Base-by-base conservation (phyloP, 1,140 invertebrate genomes). In the Musca vetustissima region DNA sequence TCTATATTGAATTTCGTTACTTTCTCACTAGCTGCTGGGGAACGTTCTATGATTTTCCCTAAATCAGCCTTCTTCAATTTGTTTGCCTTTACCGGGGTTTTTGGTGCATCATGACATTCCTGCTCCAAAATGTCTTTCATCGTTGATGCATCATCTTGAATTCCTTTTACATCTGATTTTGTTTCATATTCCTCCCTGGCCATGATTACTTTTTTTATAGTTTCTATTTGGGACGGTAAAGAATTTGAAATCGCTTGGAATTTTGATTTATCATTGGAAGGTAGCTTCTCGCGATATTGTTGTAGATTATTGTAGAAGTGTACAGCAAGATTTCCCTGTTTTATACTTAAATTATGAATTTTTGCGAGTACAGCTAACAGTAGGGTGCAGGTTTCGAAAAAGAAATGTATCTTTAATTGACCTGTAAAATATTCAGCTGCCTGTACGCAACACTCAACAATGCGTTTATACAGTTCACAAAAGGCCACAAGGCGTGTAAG, bases 291-390 rank as follows among this genome's bases (percentile, higher is more conserved):
- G 0, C 69, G 50, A 24, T 73, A 74, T 1, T 52, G 65, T 14
- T 67, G 14, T 8, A 80, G 55, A 15, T 73, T 70, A 47, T 78
- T 75, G 57, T 81, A 81, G 0, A 81, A 65, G 1, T 15, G 68
- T n/a, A 69, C 75, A 61, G 73, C 74, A 47, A 52, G 70, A 43
- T 71, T 76, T 19, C 68, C 53, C 17, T 78, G 71, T 17, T 68
- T 11, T 7, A 43, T 43, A 28, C 75, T 79, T 0, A 80, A 21
- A 19, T 59, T 76, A 36, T 75, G 70, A 4, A 80, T 72, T 32
- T 81, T 81, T 8, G 77, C 77, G n/a, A 81, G 65, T 4, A 74
- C 74, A 21, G 79, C 77, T 19, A 81, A 32, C 1, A 79, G 57
- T n/a, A 81, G 25, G 0, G 77, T 77, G 0, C 70, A 32, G 0